Evolutionary conservation across 2,113 vertebrate genomes (phyloP).

Genomic region (Laticauda colubrina): DNA sequence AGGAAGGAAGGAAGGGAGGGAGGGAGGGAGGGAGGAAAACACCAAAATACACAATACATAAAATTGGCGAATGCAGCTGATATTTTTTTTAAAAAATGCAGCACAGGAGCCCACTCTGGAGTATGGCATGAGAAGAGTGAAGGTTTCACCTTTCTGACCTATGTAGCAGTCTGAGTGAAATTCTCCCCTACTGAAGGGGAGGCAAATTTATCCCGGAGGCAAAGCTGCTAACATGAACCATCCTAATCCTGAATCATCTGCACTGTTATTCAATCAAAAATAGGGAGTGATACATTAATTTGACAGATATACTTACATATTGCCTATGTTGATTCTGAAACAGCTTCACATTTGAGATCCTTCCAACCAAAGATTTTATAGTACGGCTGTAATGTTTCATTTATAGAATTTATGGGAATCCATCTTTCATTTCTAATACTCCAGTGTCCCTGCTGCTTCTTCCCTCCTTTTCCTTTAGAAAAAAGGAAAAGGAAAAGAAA

Average conservation of each 20-base stretch:
- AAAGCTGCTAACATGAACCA: not conserved
- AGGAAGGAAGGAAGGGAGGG: not conserved
- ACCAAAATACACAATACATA: no score
- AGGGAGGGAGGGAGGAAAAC: no score
- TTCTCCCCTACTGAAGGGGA: not conserved
- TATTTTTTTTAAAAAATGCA: not conserved
- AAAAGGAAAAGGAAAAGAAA: not conserved
- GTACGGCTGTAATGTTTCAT: not conserved
- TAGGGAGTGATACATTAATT: not conserved
- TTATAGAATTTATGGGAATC: not conserved
- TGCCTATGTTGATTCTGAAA: not conserved
- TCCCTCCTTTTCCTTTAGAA: not conserved
- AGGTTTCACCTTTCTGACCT: not conserved
- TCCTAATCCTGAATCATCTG: not conserved
- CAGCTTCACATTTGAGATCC: not conserved
- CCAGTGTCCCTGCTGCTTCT: not conserved
- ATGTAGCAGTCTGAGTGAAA: not conserved
- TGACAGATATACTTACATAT: not conserved
- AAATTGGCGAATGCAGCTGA: not conserved
- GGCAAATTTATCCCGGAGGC: not conserved
- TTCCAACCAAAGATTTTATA: not conserved
- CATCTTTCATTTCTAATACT: not conserved
- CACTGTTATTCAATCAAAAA: not conserved
- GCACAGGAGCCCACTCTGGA: not conserved
- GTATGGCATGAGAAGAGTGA: not conserved